A percentile compares a stretch with the other conserved stretches of the same genome.
Evolutionary conservation across 2,888 invertebrate genomes (phyloP).

Genomic region (Stenolophus ochropezus): DNA sequence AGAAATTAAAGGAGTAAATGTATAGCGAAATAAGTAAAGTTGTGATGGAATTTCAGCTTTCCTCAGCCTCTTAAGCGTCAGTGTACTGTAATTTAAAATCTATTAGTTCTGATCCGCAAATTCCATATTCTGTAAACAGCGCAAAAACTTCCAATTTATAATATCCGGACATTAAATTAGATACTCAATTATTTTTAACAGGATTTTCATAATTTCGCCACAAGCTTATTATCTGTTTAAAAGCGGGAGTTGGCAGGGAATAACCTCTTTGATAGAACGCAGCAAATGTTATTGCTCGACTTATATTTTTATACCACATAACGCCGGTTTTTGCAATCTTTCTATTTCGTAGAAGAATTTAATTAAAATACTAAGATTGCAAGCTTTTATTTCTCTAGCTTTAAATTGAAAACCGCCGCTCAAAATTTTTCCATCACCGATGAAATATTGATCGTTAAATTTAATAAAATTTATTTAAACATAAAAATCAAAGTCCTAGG

Average conservation of each 20-base stretch:
- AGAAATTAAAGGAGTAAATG: neutral
- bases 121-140: slow-evolving; percentile 17
- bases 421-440: neutral
- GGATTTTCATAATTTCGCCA: slow-evolving; percentile 29
- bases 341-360: slow-evolving; percentile 28
- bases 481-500: too few species aligned
- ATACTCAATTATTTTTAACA: slow-evolving; percentile 39
- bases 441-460: neutral
- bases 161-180: slow-evolving; percentile 22
- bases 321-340: slow-evolving; percentile 10
- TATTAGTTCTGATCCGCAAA: slow-evolving; percentile 12
- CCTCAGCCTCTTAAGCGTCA: neutral
- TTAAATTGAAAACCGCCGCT: neutral
- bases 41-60: neutral
- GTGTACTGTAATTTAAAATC: slow-evolving; percentile 2
- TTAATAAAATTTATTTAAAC: too few species aligned
- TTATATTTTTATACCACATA: slow-evolving; percentile 31
- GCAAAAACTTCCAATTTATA: slow-evolving; percentile 31
- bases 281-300: slow-evolving; percentile 16
- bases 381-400: neutral
- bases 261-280: slow-evolving; percentile 13
- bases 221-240: slow-evolving; percentile 31
- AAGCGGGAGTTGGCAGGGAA: neutral
- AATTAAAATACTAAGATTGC: slow-evolving; percentile 31
- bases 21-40: neutral